Evolutionary conservation across 2,797 vertebrate genomes (phyloP).

Genomic region (Threskiornis aethiopicus): DNA sequence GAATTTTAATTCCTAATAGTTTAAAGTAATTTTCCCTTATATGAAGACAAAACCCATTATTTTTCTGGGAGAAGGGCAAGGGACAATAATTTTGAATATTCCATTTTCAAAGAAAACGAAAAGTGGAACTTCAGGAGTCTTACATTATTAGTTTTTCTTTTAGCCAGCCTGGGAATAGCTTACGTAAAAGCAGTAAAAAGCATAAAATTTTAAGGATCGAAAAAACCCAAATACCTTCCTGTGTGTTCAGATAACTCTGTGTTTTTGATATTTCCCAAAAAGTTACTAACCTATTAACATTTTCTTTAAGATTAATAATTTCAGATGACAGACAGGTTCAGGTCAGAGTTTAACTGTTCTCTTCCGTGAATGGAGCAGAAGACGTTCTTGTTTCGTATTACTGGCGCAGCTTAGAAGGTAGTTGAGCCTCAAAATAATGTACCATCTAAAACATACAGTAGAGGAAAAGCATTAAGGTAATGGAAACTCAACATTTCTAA

Average conservation of each 20-base stretch:
- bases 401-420: neutral
- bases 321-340: neutral
- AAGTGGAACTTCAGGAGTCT: neutral
- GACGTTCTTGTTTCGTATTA: neutral
- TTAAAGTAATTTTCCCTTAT: neutral
- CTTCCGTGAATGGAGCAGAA: neutral
- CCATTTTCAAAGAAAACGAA: neutral
- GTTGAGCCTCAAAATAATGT: neutral
- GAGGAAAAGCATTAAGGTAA: slow-evolving; percentile 31
- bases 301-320: neutral
- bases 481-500: neutral
- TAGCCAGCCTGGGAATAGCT: neutral
- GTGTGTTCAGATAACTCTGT: neutral
- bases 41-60: fast-evolving
- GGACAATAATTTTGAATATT: neutral
- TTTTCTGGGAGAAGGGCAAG: neutral
- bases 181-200: neutral
- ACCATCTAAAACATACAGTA: neutral
- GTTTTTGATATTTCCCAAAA: neutral
- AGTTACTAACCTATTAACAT: neutral
- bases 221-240: neutral
- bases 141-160: neutral
- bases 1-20: neutral
- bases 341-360: neutral
- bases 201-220: neutral